Evolutionary conservation across 2,113 vertebrate species (phyloP), one percentile per base, ranked within the genome.

Genomic region (rat (Rattus norvegicus)): DNA sequence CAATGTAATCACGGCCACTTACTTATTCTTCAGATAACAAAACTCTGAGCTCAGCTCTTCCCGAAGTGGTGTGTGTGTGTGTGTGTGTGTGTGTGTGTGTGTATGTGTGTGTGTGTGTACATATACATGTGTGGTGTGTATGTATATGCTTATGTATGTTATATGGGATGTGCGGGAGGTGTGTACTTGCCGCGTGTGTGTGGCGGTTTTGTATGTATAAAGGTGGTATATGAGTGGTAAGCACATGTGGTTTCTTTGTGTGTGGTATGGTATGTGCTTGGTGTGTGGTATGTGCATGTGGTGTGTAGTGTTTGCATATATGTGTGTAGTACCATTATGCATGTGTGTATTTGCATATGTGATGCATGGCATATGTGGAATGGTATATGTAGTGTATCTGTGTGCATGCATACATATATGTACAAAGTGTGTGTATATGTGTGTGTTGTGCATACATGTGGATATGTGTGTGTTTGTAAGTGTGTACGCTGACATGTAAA

Each of bases 1-100:
- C 33, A 33, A 1, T 11, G 17, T 2, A 16, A 11, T 30, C 1
- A 8, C 2, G 5, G 2, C 19, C 7, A 7, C 17, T 19, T 52
- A 19, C 17, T 30, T 56, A 28, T 22, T 49, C 1, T 22, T 49
- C 1, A 14, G 36, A 16, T 26, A 43, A 26, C 2, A 3, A 52
- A 10, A 63, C 5, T 43, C 76, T 16, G 20, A 59, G 0, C 4
- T 43, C 0, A 10, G 72, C 2, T 65, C 24, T 52, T 52, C 39
- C 49, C 1, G 52, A 52, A n/a, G 6, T 47, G 67, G 56, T 47
- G n/a, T 7, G 47, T 24, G 59, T 12, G 30, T 4, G 88, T 47
- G 24, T 49, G 5, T 52, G 14, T 28, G 39, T 49, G 17, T 43
- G 24, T 65, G 13, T 4, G 33, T 47, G 61, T 49, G 17, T 43